A percentile compares a stretch with the other conserved stretches of the same genome.
phyloP scores from a whole-genome alignment of 1,140 invertebrate species.

The Notospermus geniculatus region DNA sequence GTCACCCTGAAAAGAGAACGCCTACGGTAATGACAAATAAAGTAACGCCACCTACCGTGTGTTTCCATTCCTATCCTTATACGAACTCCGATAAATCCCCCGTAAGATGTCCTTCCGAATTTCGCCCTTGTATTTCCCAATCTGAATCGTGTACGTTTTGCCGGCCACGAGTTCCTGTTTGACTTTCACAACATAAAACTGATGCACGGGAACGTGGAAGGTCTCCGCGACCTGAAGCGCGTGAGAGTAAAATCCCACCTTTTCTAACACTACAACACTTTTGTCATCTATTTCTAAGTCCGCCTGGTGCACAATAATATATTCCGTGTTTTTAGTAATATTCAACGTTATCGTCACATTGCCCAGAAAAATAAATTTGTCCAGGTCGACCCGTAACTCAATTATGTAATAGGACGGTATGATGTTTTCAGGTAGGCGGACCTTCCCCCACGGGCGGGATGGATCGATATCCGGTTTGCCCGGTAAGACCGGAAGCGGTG shows the following conservation, averaged over 20 bases:
- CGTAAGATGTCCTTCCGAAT: slow-evolving; percentile 27
- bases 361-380: slow-evolving; percentile 28
- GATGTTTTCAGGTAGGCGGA: slow-evolving; percentile 30
- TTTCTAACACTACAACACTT: slow-evolving; percentile 8
- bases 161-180: slow-evolving; percentile 19
- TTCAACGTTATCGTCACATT: slow-evolving; percentile 29
- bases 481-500: background rate
- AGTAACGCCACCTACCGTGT: slow-evolving; percentile 26
- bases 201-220: slow-evolving; percentile 18
- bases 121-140: slow-evolving; percentile 27
- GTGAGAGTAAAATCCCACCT: slow-evolving; percentile 6
- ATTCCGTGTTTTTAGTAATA: slow-evolving; percentile 22
- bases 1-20: too few species aligned
- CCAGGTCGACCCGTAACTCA: slow-evolving; percentile 28
- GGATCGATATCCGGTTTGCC: slow-evolving; percentile 15
- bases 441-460: slow-evolving; percentile 21
- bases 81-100: slow-evolving; percentile 36
- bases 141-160: slow-evolving; percentile 21
- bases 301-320: slow-evolving; percentile 31
- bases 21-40: too few species aligned
- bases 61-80: slow-evolving; percentile 28
- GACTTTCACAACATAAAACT: slow-evolving; percentile 31
- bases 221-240: slow-evolving; percentile 16
- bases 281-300: slow-evolving; percentile 9
- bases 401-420: slow-evolving; percentile 33